Evolutionary conservation across 2,113 vertebrate species (phyloP), one percentile per base, ranked within the genome.

Genomic region (Lophotis ruficrista): DNA sequence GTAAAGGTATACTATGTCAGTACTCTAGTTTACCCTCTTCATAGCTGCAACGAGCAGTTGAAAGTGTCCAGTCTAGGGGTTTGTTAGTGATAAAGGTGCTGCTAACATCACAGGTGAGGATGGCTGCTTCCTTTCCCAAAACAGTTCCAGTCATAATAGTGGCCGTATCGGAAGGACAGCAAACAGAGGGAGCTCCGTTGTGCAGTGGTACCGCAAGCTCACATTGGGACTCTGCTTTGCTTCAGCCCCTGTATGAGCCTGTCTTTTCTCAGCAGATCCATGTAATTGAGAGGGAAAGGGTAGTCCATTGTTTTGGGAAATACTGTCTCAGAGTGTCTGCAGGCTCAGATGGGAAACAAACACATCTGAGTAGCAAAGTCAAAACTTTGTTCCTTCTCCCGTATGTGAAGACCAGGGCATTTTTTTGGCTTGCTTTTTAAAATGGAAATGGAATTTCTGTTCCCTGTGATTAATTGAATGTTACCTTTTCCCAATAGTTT

Each of bases 111-210:
- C 28, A 71, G 47, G 48, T 86, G 75, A 80, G 43, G 54, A 15
- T 60, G 27, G 37, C 51, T 77, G 14, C n/a, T 61, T 58, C 53
- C 25, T 78, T 33, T 64, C 33, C 18, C 1, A 0, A 71, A 79
- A 90, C 50, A 47, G 0, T 24, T 72, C 31, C 19, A 8, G 18
- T 22, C 0, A 0, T 45, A 28, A 13, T 0, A 47, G 58, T 4
- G 37, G 7, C 16, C 12, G 4, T 37, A 24, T 24, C 60, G 53
- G 73, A 38, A 65, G 30, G 50, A 35, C 9, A 33, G 47, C 0
- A 2, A 58, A 64, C 13, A 50, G 75, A 33, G 28, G 45, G 56
- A 75, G 47, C 22, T 64, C 45, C 4, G 0, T 10, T 27, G 31
- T 6, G 4, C 70, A 45, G 53, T 3, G 1, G 22, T 12, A 35